These are phyloP conservation scores for Neosilurus hyrtlii DNA, from an alignment of 2,797 vertebrate species.

Conservation along the genomic window DNA sequence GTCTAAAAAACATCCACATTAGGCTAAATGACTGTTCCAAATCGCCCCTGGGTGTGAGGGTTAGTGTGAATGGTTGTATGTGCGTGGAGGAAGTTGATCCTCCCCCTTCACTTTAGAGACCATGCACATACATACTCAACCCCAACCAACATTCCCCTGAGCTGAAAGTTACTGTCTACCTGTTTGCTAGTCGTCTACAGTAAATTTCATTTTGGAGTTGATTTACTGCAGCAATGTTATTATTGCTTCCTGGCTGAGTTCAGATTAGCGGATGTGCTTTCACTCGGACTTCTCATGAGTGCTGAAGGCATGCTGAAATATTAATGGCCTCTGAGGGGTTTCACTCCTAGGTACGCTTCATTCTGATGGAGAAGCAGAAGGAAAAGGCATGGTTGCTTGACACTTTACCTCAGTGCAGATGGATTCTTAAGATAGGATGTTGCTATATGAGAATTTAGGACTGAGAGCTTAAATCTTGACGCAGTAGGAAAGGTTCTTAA, in stretches of 20 bases:
- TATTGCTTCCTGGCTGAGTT: constrained; percentile 12
- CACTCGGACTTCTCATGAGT: constrained; percentile 14
- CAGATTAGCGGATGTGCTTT: constrained; percentile 26
- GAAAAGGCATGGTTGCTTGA: constrained; percentile 28
- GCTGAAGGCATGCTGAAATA: constrained; percentile 50
- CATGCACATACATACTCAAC: too few species aligned
- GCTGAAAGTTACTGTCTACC: neutral
- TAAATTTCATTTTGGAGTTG: constrained; percentile 12
- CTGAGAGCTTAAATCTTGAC: neutral
- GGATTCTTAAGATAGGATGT: neutral
- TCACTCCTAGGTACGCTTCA: constrained; percentile 41
- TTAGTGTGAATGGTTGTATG: too few species aligned
- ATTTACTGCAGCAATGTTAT: constrained; percentile 27
- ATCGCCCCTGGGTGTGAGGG: too few species aligned
- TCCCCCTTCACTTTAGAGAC: neutral
- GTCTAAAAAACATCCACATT: too few species aligned
- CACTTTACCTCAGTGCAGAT: constrained; percentile 9
- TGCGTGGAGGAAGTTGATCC: neutral
- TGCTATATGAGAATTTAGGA: neutral
- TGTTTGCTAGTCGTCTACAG: neutral
- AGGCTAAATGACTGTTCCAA: too few species aligned
- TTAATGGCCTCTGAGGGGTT: constrained; percentile 50
- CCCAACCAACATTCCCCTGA: too few species aligned
- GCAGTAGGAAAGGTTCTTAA: neutral
- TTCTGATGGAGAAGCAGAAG: constrained; percentile 31